Base-by-base conservation (phyloP, 2,797 vertebrate genomes). In the Telmatherina bonti region DNA sequence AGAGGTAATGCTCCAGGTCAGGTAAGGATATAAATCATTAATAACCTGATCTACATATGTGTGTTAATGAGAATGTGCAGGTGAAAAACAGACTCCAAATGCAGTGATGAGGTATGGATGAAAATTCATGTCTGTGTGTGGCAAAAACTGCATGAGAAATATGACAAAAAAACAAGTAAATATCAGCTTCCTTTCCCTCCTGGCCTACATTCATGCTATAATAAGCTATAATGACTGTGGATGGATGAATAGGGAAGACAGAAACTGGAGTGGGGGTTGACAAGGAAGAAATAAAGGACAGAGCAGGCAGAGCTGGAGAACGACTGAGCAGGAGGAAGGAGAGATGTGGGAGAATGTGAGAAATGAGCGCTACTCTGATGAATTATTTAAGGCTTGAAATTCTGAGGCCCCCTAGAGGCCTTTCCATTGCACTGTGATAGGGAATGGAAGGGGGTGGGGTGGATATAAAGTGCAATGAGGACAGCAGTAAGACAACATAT, bases 311-410 rank as follows among this genome's bases (percentile, higher is more conserved):
- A 74, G 73, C 60, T 76, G 30, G 65, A 72, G 81, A 78, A 51
- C 11, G 74, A 73, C 67, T 53, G 68, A 82, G 74, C 15, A 12
- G 45, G 79, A 75, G 67, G 79, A 85, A 86, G 65, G 68, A 76
- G 80, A 72, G 64, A 86, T 78, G 84, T 78, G 75, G 70, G 72
- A 88, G 86, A 78, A 86, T 89, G 81, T 82, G 86, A 86, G 78
- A 79, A 89, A 91, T 80, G 68, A 90, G 80, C 55, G 43, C 65
- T 82, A 65, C 77, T 84, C 85, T 85, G 85, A 92, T 94, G 83
- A 93, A 93, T 94, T 93, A 94, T 93, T 94, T 84, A 93, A 87
- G 70, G 73, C 52, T 74, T 86, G 85, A 91, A 90, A 91, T 89
- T 88, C 90, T 81, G 78, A 33, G 22, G 74, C 63, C 64, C 83